These are phyloP conservation scores for Caenorhabditis sp. DNA, from an alignment of 2,888 invertebrate genomes.

Conservation along the genomic window DNA sequence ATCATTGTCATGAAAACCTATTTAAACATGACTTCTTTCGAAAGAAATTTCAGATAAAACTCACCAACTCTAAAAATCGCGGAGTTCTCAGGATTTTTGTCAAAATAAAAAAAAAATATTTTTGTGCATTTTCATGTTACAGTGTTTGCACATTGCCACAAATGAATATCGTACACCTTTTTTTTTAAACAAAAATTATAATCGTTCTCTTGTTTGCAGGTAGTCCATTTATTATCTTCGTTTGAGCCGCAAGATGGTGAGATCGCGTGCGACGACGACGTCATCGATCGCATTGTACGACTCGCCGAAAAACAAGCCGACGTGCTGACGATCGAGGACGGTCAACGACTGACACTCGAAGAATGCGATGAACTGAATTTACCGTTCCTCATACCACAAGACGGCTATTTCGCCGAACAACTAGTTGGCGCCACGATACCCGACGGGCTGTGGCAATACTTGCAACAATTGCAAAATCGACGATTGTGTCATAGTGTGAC, in stretches of 20 bases:
- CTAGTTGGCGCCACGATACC: slow-evolving; percentile 42
- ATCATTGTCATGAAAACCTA: too few species aligned
- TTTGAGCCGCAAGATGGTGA: slow-evolving; percentile 77
- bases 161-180: too few species aligned
- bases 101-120: too few species aligned
- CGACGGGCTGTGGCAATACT: slow-evolving; percentile 43
- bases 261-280: slow-evolving; percentile 75
- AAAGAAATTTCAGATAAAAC: too few species aligned
- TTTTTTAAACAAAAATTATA: background rate
- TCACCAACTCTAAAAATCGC: too few species aligned
- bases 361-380: slow-evolving; percentile 85
- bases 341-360: slow-evolving; percentile 86
- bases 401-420: slow-evolving; percentile 82
- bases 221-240: slow-evolving; percentile 75
- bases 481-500: slow-evolving; percentile 45
- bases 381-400: slow-evolving; percentile 91
- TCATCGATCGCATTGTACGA: slow-evolving; percentile 75
- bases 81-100: too few species aligned
- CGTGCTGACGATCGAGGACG: slow-evolving; percentile 81
- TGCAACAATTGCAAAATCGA: slow-evolving; percentile 36
- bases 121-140: too few species aligned
- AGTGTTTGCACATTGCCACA: too few species aligned
- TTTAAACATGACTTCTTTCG: too few species aligned
- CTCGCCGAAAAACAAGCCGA: slow-evolving; percentile 78
- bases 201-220: slow-evolving; percentile 25